Percentiles rank a stretch among this genome's conserved stretches.
Evolutionary conservation across 2,888 invertebrate species (phyloP).

Genomic region (Cheilosia impressa): DNA sequence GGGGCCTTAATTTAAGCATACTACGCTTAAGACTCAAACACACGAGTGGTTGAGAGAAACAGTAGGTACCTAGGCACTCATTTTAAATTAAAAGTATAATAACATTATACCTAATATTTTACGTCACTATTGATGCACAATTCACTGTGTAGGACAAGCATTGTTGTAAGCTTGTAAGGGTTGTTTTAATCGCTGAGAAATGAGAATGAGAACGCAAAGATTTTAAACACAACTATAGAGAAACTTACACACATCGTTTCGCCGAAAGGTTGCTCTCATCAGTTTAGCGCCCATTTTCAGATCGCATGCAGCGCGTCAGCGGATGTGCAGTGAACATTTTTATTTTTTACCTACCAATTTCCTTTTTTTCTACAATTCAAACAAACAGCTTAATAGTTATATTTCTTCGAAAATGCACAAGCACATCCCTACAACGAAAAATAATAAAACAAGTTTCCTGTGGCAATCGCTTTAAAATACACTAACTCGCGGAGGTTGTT

Average conservation of each 20-base stretch:
- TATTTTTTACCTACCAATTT: conserved; percentile 12
- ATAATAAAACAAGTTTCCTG: not conserved
- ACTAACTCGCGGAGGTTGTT: too few species aligned
- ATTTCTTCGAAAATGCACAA: not conserved
- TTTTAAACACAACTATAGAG: conserved; percentile 1
- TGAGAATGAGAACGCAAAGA: conserved; percentile 23
- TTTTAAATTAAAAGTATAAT: too few species aligned
- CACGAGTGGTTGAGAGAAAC: too few species aligned
- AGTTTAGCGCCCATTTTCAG: conserved; percentile 44
- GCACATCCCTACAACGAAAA: not conserved
- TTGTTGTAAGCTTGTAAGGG: not conserved
- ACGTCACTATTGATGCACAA: too few species aligned
- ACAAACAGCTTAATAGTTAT: not conserved
- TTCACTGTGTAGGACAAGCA: too few species aligned
- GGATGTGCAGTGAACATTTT: conserved; percentile 18
- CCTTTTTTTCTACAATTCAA: conserved; percentile 4
- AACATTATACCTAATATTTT: too few species aligned
- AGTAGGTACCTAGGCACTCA: too few species aligned
- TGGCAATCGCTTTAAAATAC: not conserved
- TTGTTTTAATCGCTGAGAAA: not conserved
- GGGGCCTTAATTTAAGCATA: too few species aligned
- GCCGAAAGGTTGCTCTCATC: conserved; percentile 19
- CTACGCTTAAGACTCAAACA: too few species aligned
- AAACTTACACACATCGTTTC: conserved; percentile 10
- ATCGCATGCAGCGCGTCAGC: conserved; percentile 18